phyloP scores from a whole-genome alignment of 2,113 vertebrate species.

The Ursus arctos region DNA sequence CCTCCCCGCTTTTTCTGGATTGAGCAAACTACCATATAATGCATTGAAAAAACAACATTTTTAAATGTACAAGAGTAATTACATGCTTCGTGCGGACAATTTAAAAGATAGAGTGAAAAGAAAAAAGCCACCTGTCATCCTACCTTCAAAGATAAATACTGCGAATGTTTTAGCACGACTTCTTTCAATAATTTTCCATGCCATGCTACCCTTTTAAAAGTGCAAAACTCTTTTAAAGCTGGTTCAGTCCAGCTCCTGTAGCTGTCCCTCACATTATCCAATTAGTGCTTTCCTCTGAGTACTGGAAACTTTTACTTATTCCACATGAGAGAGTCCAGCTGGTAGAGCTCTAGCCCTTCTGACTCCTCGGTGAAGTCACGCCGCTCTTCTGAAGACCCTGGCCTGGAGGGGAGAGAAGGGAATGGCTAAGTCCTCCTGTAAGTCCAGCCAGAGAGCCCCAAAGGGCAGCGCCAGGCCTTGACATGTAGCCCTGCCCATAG shows the following conservation, averaged over 20 bases:
- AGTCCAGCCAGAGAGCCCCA: background rate
- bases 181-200: background rate
- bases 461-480: accelerated
- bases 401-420: background rate
- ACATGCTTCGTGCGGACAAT: background rate
- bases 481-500: background rate
- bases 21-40: background rate
- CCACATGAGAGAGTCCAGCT: background rate
- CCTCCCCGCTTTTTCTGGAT: background rate
- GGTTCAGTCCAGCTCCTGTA: background rate
- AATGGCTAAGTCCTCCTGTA: background rate
- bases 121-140: background rate
- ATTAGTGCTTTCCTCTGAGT: slow-evolving; percentile 48
- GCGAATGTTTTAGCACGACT: background rate
- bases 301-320: slow-evolving; percentile 60
- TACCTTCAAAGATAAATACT: background rate
- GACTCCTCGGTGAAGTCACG: background rate
- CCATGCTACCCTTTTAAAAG: slow-evolving; percentile 45
- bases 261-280: slow-evolving; percentile 63
- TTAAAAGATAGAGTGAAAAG: background rate
- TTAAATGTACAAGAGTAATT: background rate
- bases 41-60: background rate
- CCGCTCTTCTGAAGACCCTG: background rate
- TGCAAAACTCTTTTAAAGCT: background rate
- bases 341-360: background rate